Percentiles rank a stretch among this genome's conserved stretches.
These are phyloP conservation scores for Phainopepla nitens DNA, from an alignment of 2,113 vertebrate genomes.

Conservation along the genomic window DNA sequence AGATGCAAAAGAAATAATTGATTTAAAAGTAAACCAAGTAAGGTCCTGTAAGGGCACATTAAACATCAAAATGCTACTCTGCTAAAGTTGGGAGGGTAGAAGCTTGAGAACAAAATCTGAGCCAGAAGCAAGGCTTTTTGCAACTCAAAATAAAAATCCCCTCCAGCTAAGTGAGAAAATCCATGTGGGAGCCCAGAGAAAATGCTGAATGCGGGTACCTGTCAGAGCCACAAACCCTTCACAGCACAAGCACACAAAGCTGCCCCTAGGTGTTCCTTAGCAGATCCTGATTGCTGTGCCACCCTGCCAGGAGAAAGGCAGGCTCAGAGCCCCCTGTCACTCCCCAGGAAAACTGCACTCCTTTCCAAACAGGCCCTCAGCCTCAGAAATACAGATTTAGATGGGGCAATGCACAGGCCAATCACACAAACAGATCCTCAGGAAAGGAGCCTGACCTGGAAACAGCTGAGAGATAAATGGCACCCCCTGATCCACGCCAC, in stretches of 20 bases:
- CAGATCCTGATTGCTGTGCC: not conserved
- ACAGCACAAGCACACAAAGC: not conserved
- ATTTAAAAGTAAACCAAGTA: not conserved
- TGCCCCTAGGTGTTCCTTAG: not conserved
- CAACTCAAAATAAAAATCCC: not conserved
- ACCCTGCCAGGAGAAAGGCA: not conserved
- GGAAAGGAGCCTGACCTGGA: not conserved
- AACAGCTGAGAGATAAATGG: not conserved
- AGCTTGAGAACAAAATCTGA: not conserved
- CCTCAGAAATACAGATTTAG: not conserved
- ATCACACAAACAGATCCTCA: not conserved
- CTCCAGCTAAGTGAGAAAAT: not conserved
- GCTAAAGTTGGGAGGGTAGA: not conserved
- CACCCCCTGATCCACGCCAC: not conserved
- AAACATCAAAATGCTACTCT: accelerated
- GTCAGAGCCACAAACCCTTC: not conserved
- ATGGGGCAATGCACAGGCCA: not conserved
- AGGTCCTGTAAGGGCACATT: not conserved
- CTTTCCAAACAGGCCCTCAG: not conserved
- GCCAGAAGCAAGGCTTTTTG: not conserved
- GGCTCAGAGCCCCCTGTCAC: not conserved
- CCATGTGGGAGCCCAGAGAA: not conserved
- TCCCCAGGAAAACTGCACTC: not conserved
- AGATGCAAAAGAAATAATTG: not conserved
- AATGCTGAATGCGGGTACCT: not conserved